Evolutionary conservation across 2,797 vertebrate genomes (phyloP).

Genomic region (Apogon talboti): DNA sequence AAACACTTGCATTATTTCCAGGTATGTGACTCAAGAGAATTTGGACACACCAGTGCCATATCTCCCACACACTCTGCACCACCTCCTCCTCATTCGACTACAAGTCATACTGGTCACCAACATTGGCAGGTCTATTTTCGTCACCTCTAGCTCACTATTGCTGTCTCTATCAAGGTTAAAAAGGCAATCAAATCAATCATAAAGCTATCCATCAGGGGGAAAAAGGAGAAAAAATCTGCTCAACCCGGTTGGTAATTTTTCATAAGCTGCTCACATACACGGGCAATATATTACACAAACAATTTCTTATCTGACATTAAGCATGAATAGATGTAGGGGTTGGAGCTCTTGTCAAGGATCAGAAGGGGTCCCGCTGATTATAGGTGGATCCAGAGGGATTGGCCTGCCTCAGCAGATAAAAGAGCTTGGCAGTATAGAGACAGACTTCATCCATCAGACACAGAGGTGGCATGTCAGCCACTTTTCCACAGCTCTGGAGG

Average conservation of each 20-base stretch:
- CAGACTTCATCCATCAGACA: constrained; percentile 76
- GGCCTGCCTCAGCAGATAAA: constrained; percentile 76
- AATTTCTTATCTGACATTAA: constrained; percentile 78
- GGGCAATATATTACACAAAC: constrained; percentile 71
- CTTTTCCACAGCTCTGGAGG: constrained; percentile 66
- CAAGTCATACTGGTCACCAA: constrained; percentile 37
- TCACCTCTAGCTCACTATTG: constrained; percentile 20
- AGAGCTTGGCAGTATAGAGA: constrained; percentile 67
- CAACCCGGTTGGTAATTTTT: constrained; percentile 68
- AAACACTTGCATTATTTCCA: constrained; percentile 17
- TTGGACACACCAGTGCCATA: constrained; percentile 13
- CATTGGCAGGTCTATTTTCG: constrained; percentile 53
- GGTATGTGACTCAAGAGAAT: constrained; percentile 37
- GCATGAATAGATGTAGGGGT: constrained; percentile 70
- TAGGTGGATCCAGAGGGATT: constrained; percentile 71
- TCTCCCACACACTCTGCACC: constrained; percentile 11
- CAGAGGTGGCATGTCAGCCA: constrained; percentile 75
- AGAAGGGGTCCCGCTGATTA: constrained; percentile 77
- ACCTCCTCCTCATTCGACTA: constrained; percentile 9
- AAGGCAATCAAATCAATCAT: constrained; percentile 82
- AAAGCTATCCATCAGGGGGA: constrained; percentile 60
- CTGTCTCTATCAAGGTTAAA: constrained; percentile 79
- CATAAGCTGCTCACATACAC: constrained; percentile 44
- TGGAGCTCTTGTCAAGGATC: constrained; percentile 64
- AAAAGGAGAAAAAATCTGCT: constrained; percentile 41